Evolutionary conservation across 2,888 invertebrate genomes (phyloP).

Genomic region (Chalcosyrphus nemorum): DNA sequence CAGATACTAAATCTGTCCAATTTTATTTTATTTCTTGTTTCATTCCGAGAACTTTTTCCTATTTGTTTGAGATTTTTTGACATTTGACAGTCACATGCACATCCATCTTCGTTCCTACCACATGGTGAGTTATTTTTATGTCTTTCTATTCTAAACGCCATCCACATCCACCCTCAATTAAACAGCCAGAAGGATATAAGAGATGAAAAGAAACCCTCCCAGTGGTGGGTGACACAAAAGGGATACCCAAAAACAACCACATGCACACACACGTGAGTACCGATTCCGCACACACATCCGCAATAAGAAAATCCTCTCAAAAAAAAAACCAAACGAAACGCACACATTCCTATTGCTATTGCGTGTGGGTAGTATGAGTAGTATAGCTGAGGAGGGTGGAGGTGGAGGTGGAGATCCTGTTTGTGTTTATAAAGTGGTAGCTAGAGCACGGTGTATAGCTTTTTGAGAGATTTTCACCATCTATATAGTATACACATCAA

Average conservation of each 20-base stretch:
- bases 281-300: not conserved
- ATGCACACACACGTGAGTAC: not conserved
- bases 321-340: not conserved
- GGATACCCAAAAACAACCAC: constrained; percentile 4
- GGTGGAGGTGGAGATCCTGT: not conserved
- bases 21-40: not conserved
- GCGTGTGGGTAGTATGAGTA: constrained; percentile 12
- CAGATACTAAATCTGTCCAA: not conserved
- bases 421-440: constrained; percentile 20
- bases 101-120: constrained; percentile 50
- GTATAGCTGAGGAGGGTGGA: not conserved
- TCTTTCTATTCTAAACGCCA: not conserved
- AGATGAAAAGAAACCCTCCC: not conserved
- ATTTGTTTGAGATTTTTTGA: not conserved
- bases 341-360: constrained; percentile 3
- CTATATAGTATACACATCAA: constrained; percentile 61
- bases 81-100: constrained; percentile 55
- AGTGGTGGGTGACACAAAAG: constrained; percentile 24
- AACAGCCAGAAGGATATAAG: constrained; percentile 41
- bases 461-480: constrained; percentile 63
- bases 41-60: not conserved
- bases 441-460: constrained; percentile 2
- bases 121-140: constrained; percentile 49
- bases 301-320: constrained; percentile 27
- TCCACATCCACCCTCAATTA: constrained; percentile 35